A percentile compares a stretch with the other conserved stretches of the same genome.
Evolutionary conservation across 2,888 invertebrate genomes (phyloP).

Genomic region (Limenitis camilla): DNA sequence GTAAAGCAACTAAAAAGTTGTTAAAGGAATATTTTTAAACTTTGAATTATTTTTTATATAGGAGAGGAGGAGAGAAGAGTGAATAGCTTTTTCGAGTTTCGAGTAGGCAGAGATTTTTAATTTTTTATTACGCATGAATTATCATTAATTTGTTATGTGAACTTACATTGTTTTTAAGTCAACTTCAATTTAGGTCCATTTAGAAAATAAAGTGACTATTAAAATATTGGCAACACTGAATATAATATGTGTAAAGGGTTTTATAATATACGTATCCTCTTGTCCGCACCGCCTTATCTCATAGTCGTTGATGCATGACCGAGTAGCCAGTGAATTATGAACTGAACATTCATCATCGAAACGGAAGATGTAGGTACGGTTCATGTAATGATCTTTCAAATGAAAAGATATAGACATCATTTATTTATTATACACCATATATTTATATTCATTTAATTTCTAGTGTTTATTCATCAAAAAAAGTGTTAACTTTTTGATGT

Average conservation of each 20-base stretch:
- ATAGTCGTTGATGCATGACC: conserved; percentile 15
- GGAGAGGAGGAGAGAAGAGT: too few relatives aligned
- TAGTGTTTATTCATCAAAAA: too few relatives aligned
- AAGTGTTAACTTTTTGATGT: too few relatives aligned
- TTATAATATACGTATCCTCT: conserved; percentile 1
- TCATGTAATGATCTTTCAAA: not conserved
- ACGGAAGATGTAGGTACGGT: conserved; percentile 7
- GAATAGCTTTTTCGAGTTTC: too few relatives aligned
- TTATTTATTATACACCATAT: not conserved
- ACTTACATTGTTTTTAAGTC: not conserved
- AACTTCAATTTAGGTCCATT: not conserved
- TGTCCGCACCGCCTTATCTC: conserved; percentile 14
- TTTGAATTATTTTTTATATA: too few relatives aligned
- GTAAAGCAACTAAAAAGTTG: too few relatives aligned
- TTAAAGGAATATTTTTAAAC: too few relatives aligned
- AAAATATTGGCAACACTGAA: not conserved
- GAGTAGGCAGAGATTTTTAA: not conserved
- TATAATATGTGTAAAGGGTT: not conserved
- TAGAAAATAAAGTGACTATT: not conserved
- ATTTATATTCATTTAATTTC: too few relatives aligned
- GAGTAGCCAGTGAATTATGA: conserved; percentile 21
- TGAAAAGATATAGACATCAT: not conserved
- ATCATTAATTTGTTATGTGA: too few relatives aligned
- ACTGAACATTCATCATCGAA: conserved; percentile 16
- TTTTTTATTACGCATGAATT: not conserved